These are phyloP conservation scores for Remorina albescens DNA, from an alignment of 2,797 vertebrate genomes.

Conservation along the genomic window DNA sequence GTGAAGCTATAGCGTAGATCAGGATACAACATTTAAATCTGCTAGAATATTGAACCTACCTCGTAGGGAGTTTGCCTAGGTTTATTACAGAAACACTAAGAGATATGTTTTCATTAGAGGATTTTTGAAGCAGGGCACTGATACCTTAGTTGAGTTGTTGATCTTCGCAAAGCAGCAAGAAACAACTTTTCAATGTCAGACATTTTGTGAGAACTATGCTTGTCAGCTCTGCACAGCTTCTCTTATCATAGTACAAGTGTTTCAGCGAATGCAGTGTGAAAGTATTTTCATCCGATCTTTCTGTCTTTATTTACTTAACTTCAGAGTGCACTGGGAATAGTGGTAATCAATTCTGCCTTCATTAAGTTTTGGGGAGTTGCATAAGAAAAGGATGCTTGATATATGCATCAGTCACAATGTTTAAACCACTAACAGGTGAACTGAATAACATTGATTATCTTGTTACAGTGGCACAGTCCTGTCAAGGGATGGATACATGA, in stretches of 20 bases:
- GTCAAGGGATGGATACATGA: no score
- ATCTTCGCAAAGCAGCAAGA: slow-evolving; percentile 22
- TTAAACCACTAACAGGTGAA: no score
- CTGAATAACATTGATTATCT: no score
- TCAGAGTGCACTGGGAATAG: slow-evolving; percentile 29
- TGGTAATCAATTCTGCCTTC: slow-evolving; percentile 68
- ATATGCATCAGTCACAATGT: not conserved
- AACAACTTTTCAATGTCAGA: slow-evolving; percentile 26
- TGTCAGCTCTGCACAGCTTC: slow-evolving; percentile 3
- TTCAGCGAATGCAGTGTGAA: slow-evolving; percentile 10
- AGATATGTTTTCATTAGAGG: not conserved
- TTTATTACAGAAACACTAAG: not conserved
- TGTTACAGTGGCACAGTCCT: no score
- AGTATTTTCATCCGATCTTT: slow-evolving; percentile 52
- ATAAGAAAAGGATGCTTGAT: slow-evolving; percentile 81
- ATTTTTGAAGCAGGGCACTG: not conserved
- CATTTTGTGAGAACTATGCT: not conserved
- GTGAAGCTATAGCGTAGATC: not conserved
- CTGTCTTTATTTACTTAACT: slow-evolving; percentile 57
- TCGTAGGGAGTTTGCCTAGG: not conserved
- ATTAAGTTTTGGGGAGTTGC: slow-evolving; percentile 82
- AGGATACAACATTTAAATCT: not conserved
- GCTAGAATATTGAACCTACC: not conserved
- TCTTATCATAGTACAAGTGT: slow-evolving; percentile 22
- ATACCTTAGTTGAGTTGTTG: slow-evolving; percentile 1